Evolutionary conservation across 2,797 vertebrate genomes (phyloP), one percentile per base, ranked within the genome.

Genomic region (Spinus olivaceus): DNA sequence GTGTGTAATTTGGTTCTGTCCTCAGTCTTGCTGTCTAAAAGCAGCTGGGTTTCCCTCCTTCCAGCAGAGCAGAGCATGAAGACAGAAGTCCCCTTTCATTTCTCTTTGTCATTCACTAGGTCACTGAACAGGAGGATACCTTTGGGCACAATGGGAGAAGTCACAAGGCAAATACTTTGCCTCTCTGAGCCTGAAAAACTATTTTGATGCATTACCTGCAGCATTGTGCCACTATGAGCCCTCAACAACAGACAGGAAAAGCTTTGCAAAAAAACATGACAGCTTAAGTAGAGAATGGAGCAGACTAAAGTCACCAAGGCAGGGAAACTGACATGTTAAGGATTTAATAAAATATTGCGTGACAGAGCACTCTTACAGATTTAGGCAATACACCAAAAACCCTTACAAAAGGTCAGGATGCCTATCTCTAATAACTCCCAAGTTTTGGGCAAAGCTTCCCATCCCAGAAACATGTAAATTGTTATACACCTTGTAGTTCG

Each of bases 21-120:
- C 70, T 95, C 92, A 92, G 71, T 95, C 89, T 97, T 95, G 32
- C 94, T 97, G 94, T 96, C 89, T 97, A 90, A 97, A 96, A 96
- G 74, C 96, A 98, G 97, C 95, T 95, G 96, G 94, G 46, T 57
- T 96, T 90, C 88, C 63, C 88, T 94, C 66, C 77, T 94, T 95
- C 94, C 96, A 96, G 59, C 94, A 94, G 96, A 81, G 90, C 41
- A 86, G 53, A 86, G 27, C 72, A 93, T 22, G 39, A 93, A 93
- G 90, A 83, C 61, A 91, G n/a, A 86, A 96, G 66, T 92, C 47
- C 70, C 71, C 73, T 61, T 65, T 71, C n/a, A 81, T 67, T 91
- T 37, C 73, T 56, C 71, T 94, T 41, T 82, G 86, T 96, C 41
- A 30, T 92, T 89, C 93, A 84, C 21, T 70, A 37, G 79, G 78